Base-by-base conservation (phyloP, 2,888 invertebrate species). In the Microctonus aethiopoides region DNA sequence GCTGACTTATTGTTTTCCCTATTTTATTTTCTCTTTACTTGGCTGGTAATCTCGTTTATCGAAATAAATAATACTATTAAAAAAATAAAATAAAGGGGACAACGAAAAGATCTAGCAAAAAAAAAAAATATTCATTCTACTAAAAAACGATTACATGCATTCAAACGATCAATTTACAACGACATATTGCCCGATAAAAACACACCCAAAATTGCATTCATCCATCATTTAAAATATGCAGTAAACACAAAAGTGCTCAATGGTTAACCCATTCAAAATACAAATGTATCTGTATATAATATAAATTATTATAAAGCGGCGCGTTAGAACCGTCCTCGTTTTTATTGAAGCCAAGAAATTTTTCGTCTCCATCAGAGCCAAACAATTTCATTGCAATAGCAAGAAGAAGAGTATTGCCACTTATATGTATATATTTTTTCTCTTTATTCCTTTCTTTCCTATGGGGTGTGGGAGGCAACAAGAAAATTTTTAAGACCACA, bases 351-450 rank as follows among this genome's bases (percentile, higher is more conserved):
- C 83, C 81, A 82, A 83, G 78, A 81, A 76, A 65, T 29, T 77
- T 76, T 75, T 75, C 72, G 74, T 66, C 75, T 66, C 69, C 78
- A 46, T 46, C 46, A 82, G 81, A 81, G 83, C 83, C 83, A 83
- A 83, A 81, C 77, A 76, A 72, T 73, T 77, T 72, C 41, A 69
- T 77, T 71, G 67, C 70, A 54, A 70, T 66, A 60, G 70, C n/a
- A n/a, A n/a, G n/a, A 67, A 56, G 11, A 51, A 63, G 66, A 59
- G 64, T 60, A 57, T 68, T 71, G 56, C 36, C 66, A 41, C 70
- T 68, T 29, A 36, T 10, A 26, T 51, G 11, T 70, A 68, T 70
- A n/a, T n/a, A n/a, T n/a, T n/a, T 36, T 34, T 51, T 46, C 46
- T 62, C 56, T 46, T 34, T 32, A 46, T 51, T 64, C 41, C n/a